Base-by-base conservation (phyloP, 2,888 invertebrate species). In the Villa cingulata region DNA sequence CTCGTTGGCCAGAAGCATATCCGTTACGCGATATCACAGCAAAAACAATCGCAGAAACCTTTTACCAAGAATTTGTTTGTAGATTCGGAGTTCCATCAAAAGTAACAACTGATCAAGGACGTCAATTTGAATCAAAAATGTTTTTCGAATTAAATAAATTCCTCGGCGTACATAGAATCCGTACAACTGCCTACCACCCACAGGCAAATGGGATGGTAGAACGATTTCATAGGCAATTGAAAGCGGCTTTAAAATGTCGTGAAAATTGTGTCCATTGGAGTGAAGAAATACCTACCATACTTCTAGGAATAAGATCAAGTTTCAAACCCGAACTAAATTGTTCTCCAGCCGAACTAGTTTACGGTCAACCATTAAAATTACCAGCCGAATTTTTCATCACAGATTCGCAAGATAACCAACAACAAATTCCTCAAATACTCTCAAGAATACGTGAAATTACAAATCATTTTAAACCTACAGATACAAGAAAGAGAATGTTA, bases 1-100 rank as follows among this genome's bases (percentile, higher is more conserved):
- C 46, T 10, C 41, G 52, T 6, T 52, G 54, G 52, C 48, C 51
- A 36, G 51, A 53, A 41, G 54, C 51, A 9, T 46, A 47, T 20
- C 41, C 46, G 5, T 41, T 55, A 4, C 18, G 9, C 15, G 48
- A 50, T 23, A 53, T 52, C 1, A 37, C 51, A 20, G 51, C 53
- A 2, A 38, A 37, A 32, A 48, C 49, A 4, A 41, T 52, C 10
- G 51, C 47, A 17, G 48, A 48, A 27, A 36, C 27, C 10, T 53
- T 54, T 27, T 40, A n/a, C 51, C 5, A 20, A 49, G 39, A 48
- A 12, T 55, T 45, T 32, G 43, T 55, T 27, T 50, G 47, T 15
- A 39, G 49, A 12, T 54, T 51, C 37, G 51, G 48, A 14, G 48
- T 43, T 18, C 51, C 50, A 15, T 9, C 29, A 5, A 38, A 12